These are phyloP conservation scores for Enteromius afrohamiltoni DNA, from an alignment of 2,797 vertebrate genomes.

Conservation along the genomic window DNA sequence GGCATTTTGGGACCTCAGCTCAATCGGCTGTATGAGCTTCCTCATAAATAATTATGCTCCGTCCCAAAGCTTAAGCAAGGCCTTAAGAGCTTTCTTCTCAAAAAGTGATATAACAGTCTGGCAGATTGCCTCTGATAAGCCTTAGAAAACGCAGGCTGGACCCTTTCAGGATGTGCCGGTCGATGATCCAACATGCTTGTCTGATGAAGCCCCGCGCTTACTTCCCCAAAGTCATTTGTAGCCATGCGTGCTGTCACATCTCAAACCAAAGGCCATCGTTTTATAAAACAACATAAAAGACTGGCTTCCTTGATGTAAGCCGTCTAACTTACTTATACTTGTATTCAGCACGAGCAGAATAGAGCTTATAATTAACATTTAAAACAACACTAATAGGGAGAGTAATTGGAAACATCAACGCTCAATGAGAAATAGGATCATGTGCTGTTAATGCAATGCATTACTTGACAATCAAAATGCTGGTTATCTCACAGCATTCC, in stretches of 20 bases:
- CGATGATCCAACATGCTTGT: constrained; percentile 51
- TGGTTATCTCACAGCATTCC: constrained; percentile 25
- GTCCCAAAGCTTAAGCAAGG: constrained; percentile 52
- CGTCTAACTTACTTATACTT: not conserved
- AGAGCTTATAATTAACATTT: constrained; percentile 24
- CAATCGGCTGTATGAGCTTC: constrained; percentile 27
- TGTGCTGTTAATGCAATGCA: constrained; percentile 22
- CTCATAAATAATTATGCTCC: constrained; percentile 62
- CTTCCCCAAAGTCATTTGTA: constrained; percentile 42
- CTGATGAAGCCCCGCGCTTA: constrained; percentile 43
- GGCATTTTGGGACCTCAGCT: constrained; percentile 40
- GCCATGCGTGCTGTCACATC: constrained; percentile 16
- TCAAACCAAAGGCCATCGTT: constrained; percentile 37
- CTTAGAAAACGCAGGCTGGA: constrained; percentile 52
- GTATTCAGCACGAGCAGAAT: not conserved
- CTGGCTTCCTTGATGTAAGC: not conserved
- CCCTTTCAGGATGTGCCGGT: constrained; percentile 57
- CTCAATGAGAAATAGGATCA: constrained; percentile 34
- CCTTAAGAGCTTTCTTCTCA: constrained; percentile 60
- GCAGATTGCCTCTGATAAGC: constrained; percentile 56
- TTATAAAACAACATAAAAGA: constrained; percentile 25
- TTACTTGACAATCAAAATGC: constrained; percentile 42
- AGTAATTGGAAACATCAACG: constrained; percentile 37
- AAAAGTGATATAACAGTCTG: constrained; percentile 53
- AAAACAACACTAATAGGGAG: constrained; percentile 37